Conservation (phyloP, 1,140 invertebrate species). For the Onthophagus taurus region DNA sequence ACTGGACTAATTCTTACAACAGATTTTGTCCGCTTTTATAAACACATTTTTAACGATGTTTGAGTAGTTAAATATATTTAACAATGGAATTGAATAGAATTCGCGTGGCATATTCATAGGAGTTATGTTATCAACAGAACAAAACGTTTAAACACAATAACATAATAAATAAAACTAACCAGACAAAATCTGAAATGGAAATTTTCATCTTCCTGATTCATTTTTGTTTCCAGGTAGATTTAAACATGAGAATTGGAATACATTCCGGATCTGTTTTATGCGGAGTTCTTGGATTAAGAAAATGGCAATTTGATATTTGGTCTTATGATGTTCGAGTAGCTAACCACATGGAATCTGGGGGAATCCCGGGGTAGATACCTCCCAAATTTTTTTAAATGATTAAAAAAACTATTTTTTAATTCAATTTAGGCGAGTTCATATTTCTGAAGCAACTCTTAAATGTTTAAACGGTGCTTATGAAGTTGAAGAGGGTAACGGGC, state of each 20-base stretch:
- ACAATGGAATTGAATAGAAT: no score
- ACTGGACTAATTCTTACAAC: no score
- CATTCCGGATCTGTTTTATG: conserved; percentile 91
- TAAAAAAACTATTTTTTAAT: conserved; percentile 9
- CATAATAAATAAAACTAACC: no score
- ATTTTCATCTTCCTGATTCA: no score
- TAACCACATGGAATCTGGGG: conserved; percentile 95
- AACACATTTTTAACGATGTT: no score
- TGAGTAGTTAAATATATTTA: no score
- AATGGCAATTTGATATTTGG: conserved; percentile 99
- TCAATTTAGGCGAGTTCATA: conserved; percentile 71
- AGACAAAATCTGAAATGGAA: no score
- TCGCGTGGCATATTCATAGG: no score
- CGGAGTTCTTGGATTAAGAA: conserved; percentile 83
- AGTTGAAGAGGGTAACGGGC: conserved; percentile 84
- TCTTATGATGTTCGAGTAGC: conserved; percentile 95
- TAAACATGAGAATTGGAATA: conserved; percentile 94
- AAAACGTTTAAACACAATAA: not conserved
- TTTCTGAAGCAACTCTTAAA: conserved; percentile 75
- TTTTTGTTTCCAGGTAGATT: conserved; percentile 58
- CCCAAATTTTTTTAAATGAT: not conserved
- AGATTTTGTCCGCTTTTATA: no score
- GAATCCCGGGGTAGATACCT: conserved; percentile 71
- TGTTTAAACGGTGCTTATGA: conserved; percentile 83
- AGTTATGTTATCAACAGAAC: no score